Percentiles rank a stretch among this genome's conserved stretches.
Conservation (phyloP, 2,797 vertebrate genomes). For the Peromyscus aztecus region DNA sequence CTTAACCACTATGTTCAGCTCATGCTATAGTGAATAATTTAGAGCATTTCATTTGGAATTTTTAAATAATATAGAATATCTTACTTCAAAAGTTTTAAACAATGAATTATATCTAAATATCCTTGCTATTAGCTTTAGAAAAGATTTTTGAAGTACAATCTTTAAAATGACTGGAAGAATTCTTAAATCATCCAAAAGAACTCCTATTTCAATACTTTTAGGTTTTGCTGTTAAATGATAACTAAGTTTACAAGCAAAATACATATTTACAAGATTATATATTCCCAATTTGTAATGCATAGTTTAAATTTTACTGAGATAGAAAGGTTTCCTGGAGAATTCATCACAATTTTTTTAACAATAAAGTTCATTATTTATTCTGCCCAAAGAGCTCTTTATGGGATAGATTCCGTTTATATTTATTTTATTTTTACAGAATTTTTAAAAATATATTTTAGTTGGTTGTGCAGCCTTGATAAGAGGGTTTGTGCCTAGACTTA, state of each 20-base stretch:
- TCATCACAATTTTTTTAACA: slow-evolving; percentile 26
- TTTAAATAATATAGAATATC: slow-evolving; percentile 49
- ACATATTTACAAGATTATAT: neutral
- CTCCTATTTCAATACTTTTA: neutral
- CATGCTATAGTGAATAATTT: slow-evolving; percentile 55
- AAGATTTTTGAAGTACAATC: neutral
- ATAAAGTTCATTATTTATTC: neutral
- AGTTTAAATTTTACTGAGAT: slow-evolving; percentile 27
- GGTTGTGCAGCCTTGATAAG: neutral
- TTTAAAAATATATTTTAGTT: neutral
- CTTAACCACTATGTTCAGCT: slow-evolving; percentile 30
- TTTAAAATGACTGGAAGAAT: neutral
- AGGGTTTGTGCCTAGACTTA: neutral
- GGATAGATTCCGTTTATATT: neutral
- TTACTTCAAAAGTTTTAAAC: slow-evolving; percentile 1
- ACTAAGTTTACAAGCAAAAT: slow-evolving; percentile 1
- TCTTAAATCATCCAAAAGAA: neutral
- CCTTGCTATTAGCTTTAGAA: slow-evolving; percentile 31
- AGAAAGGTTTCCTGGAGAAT: neutral
- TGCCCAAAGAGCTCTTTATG: neutral
- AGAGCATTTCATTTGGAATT: slow-evolving; percentile 35
- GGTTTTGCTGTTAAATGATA: slow-evolving; percentile 2
- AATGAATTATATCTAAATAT: slow-evolving; percentile 47
- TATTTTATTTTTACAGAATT: slow-evolving; percentile 3
- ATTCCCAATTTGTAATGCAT: neutral